These are phyloP conservation scores for Liopterus haemorrhoidalis DNA, from an alignment of 2,888 invertebrate genomes.

Conservation along the genomic window DNA sequence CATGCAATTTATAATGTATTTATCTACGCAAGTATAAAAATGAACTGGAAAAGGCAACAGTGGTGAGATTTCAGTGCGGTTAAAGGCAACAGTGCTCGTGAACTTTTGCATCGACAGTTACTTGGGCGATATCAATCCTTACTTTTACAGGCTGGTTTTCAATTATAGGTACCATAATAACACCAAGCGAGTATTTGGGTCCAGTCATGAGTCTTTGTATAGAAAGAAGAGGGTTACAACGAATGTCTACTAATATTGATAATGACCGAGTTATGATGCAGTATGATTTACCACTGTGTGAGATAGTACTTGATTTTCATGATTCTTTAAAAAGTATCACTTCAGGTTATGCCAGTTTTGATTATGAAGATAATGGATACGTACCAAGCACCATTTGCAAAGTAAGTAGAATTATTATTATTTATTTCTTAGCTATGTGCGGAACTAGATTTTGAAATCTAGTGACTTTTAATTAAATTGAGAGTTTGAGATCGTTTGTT, in stretches of 20 bases:
- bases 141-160: too few relatives aligned
- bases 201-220: conserved; percentile 65
- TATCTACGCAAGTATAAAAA: too few relatives aligned
- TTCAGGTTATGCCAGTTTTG: conserved; percentile 94
- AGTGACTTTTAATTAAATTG: not conserved
- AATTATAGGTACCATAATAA: conserved; percentile 73
- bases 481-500: too few relatives aligned
- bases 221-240: conserved; percentile 66
- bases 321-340: conserved; percentile 82
- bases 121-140: too few relatives aligned
- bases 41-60: too few relatives aligned
- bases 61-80: too few relatives aligned
- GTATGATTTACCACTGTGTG: conserved; percentile 81
- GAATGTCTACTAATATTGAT: conserved; percentile 71
- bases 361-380: conserved; percentile 86
- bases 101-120: too few relatives aligned
- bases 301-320: conserved; percentile 93
- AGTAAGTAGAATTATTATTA: conserved; percentile 47
- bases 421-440: not conserved
- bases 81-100: too few relatives aligned
- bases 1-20: too few relatives aligned
- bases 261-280: conserved; percentile 74
- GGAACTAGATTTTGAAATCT: not conserved
- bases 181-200: conserved; percentile 70
- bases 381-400: conserved; percentile 70